Base-by-base conservation (phyloP, 64 coral and sea anemone species). In the Montipora capricornis region DNA sequence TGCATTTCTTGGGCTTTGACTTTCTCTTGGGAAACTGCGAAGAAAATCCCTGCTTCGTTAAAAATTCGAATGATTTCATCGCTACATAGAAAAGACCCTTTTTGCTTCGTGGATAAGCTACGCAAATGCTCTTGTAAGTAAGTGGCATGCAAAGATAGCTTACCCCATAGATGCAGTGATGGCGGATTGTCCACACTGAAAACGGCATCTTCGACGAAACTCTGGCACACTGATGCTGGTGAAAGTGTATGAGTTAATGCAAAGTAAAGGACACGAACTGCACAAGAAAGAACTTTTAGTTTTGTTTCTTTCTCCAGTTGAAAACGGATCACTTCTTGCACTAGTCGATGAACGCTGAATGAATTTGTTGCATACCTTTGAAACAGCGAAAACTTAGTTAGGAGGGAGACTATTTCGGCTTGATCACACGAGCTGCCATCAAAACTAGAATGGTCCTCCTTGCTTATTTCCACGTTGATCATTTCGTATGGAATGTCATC, bases 381-480 rank as follows among this genome's bases (percentile, higher is more conserved):
- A 87, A 96, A 96, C 17, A 96, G 81, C 7, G 95, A 96, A 80
- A 96, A 96, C 69, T 96, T 96, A 6, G 95, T 94, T n/a, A 96
- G 74, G 15, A 93, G 77, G 9, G 71, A 89, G 13, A 87, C 59
- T 57, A 90, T 90, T 14, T 91, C 92, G 7, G 74, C 73, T 44
- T 24, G 73, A 37, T 92, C 91, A 68, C 78, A 77, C 59, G 47
- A 75, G 79, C 60, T 26, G 17, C 70, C 57, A 19, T 77, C 26
- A 44, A 47, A 46, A 2, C 60, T 50, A 44, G 74, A 57, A 53
- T 78, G 19, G 8, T 84, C 95, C 53, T 74, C 73, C 13, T 80
- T 80, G 14, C 90, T 61, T 17, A 93, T 47, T 3, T 87, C 95
- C 79, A 94, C 60, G 53, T 96, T 96, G 59, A 96, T 94, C 6